These are phyloP conservation scores for Octonoba sinensis DNA, from an alignment of 2,888 invertebrate species.

Conservation along the genomic window DNA sequence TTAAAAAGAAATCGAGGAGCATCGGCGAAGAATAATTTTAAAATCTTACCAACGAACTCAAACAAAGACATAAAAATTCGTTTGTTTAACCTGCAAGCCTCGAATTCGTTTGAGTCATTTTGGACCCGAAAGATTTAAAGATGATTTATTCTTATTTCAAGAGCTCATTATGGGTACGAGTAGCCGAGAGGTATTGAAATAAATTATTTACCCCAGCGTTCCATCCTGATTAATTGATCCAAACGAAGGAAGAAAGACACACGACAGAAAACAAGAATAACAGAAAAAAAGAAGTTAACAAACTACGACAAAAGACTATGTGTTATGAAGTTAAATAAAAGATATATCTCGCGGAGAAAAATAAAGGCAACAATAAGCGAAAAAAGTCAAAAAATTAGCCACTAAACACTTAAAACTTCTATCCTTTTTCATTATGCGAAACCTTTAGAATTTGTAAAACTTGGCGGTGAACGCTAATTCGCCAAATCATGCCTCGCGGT, in stretches of 20 bases:
- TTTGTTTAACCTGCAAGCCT: too few species aligned
- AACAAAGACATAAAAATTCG: too few species aligned
- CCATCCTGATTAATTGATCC: slow-evolving; percentile 53
- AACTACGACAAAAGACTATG: not conserved
- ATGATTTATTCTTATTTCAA: slow-evolving; percentile 37
- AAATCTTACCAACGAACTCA: too few species aligned
- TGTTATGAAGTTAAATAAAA: slow-evolving; percentile 36
- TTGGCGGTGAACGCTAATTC: slow-evolving; percentile 51
- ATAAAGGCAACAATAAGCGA: not conserved
- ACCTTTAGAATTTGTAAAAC: slow-evolving; percentile 57
- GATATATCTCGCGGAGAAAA: slow-evolving; percentile 22
- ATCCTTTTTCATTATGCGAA: slow-evolving; percentile 57
- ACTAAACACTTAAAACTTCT: slow-evolving; percentile 57
- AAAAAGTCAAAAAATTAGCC: slow-evolving; percentile 5
- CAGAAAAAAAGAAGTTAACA: slow-evolving; percentile 8
- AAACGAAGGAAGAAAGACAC: slow-evolving; percentile 35
- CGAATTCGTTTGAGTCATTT: too few species aligned
- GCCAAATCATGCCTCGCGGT: slow-evolving; percentile 58
- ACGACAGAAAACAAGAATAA: slow-evolving; percentile 19
- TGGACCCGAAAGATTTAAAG: slow-evolving; percentile 2
- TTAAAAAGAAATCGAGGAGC: too few species aligned
- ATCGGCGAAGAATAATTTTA: too few species aligned
- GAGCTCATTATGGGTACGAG: slow-evolving; percentile 35
- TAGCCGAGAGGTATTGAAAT: slow-evolving; percentile 55
- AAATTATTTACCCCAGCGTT: slow-evolving; percentile 32